Evolutionary conservation across 2,797 vertebrate genomes (phyloP).

Genomic region (Hapalemur alaotrensis): DNA sequence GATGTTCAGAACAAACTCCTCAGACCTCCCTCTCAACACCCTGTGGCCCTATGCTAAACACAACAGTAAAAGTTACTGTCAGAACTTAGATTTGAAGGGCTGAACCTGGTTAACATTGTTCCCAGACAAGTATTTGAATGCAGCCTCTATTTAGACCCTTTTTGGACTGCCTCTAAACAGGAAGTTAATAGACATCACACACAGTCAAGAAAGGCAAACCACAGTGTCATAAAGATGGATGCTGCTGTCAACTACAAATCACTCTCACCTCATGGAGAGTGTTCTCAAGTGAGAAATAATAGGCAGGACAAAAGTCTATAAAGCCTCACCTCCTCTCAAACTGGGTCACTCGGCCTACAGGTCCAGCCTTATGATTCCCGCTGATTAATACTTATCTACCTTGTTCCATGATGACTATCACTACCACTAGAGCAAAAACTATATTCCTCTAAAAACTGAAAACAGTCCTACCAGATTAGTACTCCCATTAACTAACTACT

Average conservation of each 20-base stretch:
- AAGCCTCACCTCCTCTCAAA: constrained; percentile 54
- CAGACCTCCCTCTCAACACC: neutral
- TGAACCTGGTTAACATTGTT: constrained; percentile 39
- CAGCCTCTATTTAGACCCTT: constrained; percentile 28
- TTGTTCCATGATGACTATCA: neutral
- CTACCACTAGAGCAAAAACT: neutral
- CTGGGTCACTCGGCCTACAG: neutral
- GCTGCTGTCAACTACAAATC: constrained; percentile 69
- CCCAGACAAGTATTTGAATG: constrained; percentile 41
- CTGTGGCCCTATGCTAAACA: constrained; percentile 5
- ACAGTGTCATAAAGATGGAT: constrained; percentile 76
- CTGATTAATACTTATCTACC: neutral
- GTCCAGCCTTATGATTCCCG: neutral
- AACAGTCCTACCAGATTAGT: neutral
- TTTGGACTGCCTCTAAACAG: constrained; percentile 47
- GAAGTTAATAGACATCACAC: constrained; percentile 73
- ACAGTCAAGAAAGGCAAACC: constrained; percentile 54
- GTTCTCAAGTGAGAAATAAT: constrained; percentile 44
- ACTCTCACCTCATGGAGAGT: constrained; percentile 47
- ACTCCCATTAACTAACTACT: neutral
- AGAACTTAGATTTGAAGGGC: neutral
- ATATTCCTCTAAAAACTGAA: neutral
- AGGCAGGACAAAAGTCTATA: constrained; percentile 21
- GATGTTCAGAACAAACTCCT: constrained; percentile 30
- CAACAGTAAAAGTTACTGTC: constrained; percentile 16